phyloP scores from a whole-genome alignment of 1,140 invertebrate species.

The Stenopsyche tienmushanensis region DNA sequence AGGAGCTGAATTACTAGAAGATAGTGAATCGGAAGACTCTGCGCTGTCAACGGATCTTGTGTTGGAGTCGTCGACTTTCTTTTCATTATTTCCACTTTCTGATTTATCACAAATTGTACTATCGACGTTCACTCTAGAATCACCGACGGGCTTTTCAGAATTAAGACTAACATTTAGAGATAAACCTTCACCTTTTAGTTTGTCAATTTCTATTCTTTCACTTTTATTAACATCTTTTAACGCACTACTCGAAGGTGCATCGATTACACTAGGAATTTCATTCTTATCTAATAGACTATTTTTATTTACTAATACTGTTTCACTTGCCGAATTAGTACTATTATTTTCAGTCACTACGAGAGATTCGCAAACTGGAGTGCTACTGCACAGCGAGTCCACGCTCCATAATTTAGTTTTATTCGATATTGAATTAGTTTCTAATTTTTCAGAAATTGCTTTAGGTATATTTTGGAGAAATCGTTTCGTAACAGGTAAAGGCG shows the following conservation, averaged over 20 bases:
- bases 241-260: conserved; percentile 19
- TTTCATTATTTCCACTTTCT: not conserved
- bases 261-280: conserved; percentile 23
- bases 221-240: not conserved
- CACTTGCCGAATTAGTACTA: conserved; percentile 10
- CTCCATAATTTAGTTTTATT: conserved; percentile 38
- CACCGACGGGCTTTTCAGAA: conserved; percentile 43
- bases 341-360: conserved; percentile 26
- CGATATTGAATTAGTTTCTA: conserved; percentile 24
- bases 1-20: no score
- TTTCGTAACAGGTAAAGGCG: conserved; percentile 40
- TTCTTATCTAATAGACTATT: conserved; percentile 36
- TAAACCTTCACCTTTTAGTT: not conserved
- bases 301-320: conserved; percentile 39
- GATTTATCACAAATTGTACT: not conserved
- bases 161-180: conserved; percentile 35
- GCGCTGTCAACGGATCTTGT: not conserved
- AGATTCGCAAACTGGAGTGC: conserved; percentile 29
- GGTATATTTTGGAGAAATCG: conserved; percentile 42
- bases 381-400: conserved; percentile 37
- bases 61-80: not conserved
- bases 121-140: not conserved
- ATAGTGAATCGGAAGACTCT: no score
- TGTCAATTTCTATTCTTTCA: not conserved
- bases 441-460: conserved; percentile 26